Base-by-base conservation (phyloP, 2,888 invertebrate genomes). In the Vanessa cardui region DNA sequence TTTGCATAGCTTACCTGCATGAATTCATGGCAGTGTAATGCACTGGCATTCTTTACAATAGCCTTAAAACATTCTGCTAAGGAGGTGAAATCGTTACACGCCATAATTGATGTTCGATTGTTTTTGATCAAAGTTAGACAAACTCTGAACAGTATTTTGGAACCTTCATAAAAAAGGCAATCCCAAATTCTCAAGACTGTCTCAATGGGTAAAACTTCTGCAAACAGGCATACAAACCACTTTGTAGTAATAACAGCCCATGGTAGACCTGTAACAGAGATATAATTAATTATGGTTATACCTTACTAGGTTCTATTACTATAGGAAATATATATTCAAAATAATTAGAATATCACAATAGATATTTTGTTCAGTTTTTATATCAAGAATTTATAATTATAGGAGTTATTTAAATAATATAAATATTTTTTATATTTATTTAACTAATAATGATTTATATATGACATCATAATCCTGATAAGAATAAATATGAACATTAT, bases 101-200 rank as follows among this genome's bases (percentile, higher is more conserved):
- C 94, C 81, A 98, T 89, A 74, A 99, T 95, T 72, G 94, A 94
- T 15, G 94, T 90, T 78, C 94, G 94, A 82, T 97, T 96, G 67
- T 94, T 92, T 78, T 95, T 95, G 71, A 99, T 96, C 76, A 99
- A 93, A 12, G 98, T 96, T 74, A 99, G 82, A 63, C 97, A 97
- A 3, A 98, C 98, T 75, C 98, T 94, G 84, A 99, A 97, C 74
- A 99, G 92, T 76, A 99, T 96, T 91, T 98, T 98, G 69, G 96
- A 97, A 54, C 99, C 99, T 88, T 99, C 99, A 78, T 96, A 96
- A 90, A 99, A 98, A 69, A 99, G 90, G 82, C 98, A 98, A 88
- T 99, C 99, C 98, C 99, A 99, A 88, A 99, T 96, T 80, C 99
- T 94, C 26, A 98, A 92, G 52, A 98, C 98, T 8, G 99, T 99